Evolutionary conservation across 1,140 invertebrate species (phyloP), one percentile per base, ranked within the genome.

Genomic region (Leptinotarsa undecemlineata): DNA sequence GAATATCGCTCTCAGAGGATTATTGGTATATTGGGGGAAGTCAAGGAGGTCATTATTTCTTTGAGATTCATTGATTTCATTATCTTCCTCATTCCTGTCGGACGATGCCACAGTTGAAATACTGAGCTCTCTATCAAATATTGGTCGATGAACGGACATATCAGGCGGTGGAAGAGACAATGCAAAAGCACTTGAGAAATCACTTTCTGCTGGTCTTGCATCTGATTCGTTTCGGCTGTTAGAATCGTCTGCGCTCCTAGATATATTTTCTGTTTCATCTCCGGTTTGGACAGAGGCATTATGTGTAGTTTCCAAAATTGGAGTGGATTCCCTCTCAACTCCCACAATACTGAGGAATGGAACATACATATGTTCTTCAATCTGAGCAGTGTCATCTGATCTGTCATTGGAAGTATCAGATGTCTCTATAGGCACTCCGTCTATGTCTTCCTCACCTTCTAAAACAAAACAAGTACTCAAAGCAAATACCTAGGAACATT

Each of bases 191-290:
- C 73, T 77, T 15, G 73, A 74, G 26, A 73, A 74, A 20, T 74
- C 73, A 48, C 68, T 77, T 48, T 74, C 63, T 19, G 33, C 66
- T 62, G 70, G 76, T 33, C 33, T 33, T 47, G 67, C 64, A 63
- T 78, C 77, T 13, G 75, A 75, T 71, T 77, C 78, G 5, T 74
- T 64, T 62, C 71, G 71, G 61, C 73, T 77, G 70, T 73, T 79
- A 17, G 73, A 77, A 17, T 73, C 78, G 13, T 73, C 78, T 62
- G 74, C 74, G 23, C 60, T 69, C 73, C 71, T 66, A 1, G 64
- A 74, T 64, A 66, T 48, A 51, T 71, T 47, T 20, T 64, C 77
- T 23, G 61, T 47, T 14, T 26, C 57, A 42, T 26, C 72, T 15
- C 73, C 73, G n/a, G 71, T 72, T 68, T 79, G 78, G 42, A 77